phyloP scores from a whole-genome alignment of 2,113 vertebrate species.

The Tupaia chinensis region DNA sequence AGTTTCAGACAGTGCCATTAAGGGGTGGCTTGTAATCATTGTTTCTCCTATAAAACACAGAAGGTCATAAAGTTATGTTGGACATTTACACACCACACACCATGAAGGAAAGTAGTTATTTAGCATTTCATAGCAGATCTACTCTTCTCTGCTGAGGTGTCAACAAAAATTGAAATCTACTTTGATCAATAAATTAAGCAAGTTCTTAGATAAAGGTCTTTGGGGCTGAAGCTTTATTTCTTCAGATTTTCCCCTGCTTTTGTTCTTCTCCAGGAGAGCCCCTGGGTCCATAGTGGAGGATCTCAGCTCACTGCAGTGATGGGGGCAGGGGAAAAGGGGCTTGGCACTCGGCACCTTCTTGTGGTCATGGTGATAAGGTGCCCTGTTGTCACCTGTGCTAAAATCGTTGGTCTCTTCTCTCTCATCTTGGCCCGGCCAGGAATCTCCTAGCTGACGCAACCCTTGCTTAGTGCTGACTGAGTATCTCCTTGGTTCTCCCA shows the following conservation, averaged over 20 bases:
- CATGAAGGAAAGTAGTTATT: neutral
- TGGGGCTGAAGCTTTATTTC: neutral
- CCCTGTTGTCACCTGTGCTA: neutral
- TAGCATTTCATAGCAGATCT: neutral
- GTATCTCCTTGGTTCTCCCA: too few relatives aligned
- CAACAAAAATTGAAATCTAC: neutral
- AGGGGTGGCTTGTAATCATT: neutral
- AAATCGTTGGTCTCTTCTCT: neutral
- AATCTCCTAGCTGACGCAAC: neutral
- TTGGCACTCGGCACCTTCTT: neutral
- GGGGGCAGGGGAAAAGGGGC: neutral
- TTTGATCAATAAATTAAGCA: constrained; percentile 12
- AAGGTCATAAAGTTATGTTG: neutral
- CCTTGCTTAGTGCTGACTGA: neutral
- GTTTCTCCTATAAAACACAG: neutral
- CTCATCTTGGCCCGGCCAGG: neutral
- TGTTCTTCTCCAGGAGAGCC: neutral
- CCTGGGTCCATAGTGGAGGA: neutral
- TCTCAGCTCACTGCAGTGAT: neutral
- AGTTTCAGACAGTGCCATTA: neutral
- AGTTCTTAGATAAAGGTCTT: neutral
- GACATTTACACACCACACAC: neutral
- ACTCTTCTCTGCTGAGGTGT: neutral
- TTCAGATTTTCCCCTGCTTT: neutral
- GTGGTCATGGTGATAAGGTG: neutral